A percentile compares a stretch with the other conserved stretches of the same genome.
Evolutionary conservation across 1,140 invertebrate species (phyloP).

Genomic region (Cyclargus thomasi): DNA sequence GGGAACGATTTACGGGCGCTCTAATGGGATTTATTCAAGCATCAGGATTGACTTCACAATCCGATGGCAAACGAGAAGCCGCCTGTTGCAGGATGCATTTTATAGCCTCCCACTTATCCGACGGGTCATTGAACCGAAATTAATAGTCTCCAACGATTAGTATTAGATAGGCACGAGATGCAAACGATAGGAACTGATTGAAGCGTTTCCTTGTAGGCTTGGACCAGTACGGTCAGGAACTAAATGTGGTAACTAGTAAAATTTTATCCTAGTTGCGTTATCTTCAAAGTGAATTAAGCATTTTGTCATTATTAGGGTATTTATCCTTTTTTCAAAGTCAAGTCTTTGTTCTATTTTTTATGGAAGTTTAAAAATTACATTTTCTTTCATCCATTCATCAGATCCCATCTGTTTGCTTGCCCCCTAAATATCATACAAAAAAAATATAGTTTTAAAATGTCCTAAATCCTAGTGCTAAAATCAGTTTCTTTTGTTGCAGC

Average conservation of each 20-base stretch:
- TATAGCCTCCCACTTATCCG: conserved; percentile 4
- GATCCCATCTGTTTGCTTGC: too few species aligned
- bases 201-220: neutral
- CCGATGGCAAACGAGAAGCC: neutral
- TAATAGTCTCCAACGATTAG: conserved; percentile 4
- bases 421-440: too few species aligned
- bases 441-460: too few species aligned
- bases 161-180: neutral
- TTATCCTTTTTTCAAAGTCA: too few species aligned
- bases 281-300: too few species aligned
- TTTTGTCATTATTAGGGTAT: too few species aligned
- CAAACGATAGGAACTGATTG: neutral
- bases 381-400: too few species aligned
- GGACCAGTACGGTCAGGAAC: neutral
- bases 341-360: too few species aligned
- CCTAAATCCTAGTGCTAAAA: neutral
- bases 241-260: too few species aligned
- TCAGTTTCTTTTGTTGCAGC: conserved; percentile 75
- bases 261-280: too few species aligned
- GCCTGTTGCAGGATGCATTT: conserved; percentile 10
- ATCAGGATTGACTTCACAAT: conserved; percentile 12
- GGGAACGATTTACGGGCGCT: neutral
- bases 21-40: conserved; percentile 4
- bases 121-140: neutral
- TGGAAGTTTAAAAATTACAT: too few species aligned